Conservation (phyloP, 2,888 invertebrate genomes). For the Drosophila neonasuta region DNA sequence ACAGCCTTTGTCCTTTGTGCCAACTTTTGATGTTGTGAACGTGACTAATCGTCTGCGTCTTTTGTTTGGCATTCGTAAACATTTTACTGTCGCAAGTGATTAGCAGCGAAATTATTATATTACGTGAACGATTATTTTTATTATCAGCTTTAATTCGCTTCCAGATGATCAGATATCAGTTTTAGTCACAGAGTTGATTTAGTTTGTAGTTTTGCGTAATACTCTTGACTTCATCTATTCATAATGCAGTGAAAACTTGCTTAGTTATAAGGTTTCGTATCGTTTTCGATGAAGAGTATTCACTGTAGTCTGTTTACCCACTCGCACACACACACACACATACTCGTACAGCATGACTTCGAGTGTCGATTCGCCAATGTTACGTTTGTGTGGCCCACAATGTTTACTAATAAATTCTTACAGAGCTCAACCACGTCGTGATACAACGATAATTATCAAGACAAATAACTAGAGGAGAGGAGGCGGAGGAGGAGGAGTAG, state of each 20-base stretch:
- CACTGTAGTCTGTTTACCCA: constrained; percentile 22
- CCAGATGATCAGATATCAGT: neutral
- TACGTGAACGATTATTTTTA: neutral
- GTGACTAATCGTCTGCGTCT: neutral
- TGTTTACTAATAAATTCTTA: constrained; percentile 54
- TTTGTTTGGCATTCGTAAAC: neutral
- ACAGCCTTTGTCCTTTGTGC: constrained; percentile 1
- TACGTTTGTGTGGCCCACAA: constrained; percentile 36
- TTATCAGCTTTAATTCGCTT: neutral
- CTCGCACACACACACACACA: constrained; percentile 15
- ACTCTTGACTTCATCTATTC: neutral
- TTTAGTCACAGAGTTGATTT: neutral
- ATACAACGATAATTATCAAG: constrained; percentile 19
- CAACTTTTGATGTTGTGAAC: neutral
- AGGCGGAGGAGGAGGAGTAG: constrained; percentile 16
- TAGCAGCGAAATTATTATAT: neutral
- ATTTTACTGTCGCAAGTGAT: neutral
- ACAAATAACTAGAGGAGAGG: constrained; percentile 19
- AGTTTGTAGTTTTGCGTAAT: neutral
- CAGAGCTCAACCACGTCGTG: constrained; percentile 33
- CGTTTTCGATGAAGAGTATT: neutral
- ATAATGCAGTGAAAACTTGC: neutral
- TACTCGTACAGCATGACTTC: neutral
- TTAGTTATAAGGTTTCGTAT: too few relatives aligned
- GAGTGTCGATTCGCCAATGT: constrained; percentile 40